Conservation (phyloP, 2,113 vertebrate genomes). For the Solea solea region DNA sequence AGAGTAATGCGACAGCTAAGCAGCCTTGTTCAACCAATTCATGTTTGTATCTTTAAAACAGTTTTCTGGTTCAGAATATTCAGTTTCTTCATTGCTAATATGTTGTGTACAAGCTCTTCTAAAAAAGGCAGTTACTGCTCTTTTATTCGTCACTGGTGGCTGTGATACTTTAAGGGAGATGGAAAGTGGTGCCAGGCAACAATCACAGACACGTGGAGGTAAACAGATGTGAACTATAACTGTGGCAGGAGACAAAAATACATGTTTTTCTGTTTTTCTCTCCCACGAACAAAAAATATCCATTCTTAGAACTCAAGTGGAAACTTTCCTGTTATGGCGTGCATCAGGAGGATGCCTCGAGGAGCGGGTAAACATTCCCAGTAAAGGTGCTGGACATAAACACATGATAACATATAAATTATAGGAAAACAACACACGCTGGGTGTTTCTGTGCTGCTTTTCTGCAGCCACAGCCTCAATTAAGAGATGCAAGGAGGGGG, state of each 20-base stretch:
- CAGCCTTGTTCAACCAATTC: too few relatives aligned
- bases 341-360: conserved; percentile 18
- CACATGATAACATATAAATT: conserved; percentile 10
- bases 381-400: conserved; percentile 23
- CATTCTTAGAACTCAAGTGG: conserved; percentile 6
- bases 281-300: not conserved
- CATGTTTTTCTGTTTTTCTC: conserved; percentile 16
- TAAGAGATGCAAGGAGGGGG: conserved; percentile 13
- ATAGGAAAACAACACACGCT: not conserved
- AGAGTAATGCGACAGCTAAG: too few relatives aligned
- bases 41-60: too few relatives aligned
- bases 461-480: not conserved
- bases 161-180: conserved; percentile 26
- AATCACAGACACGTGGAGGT: conserved; percentile 10
- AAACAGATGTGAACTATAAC: conserved; percentile 17
- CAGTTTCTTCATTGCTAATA: too few relatives aligned
- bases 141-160: conserved; percentile 38
- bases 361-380: conserved; percentile 27
- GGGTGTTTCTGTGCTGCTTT: conserved; percentile 11
- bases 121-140: conserved; percentile 36
- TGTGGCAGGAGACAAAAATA: conserved; percentile 26
- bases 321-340: conserved; percentile 25
- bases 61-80: not conserved
- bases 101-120: not conserved
- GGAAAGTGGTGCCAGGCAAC: conserved; percentile 50